Base-by-base conservation (phyloP, 1,140 invertebrate genomes). In the Mya arenaria region DNA sequence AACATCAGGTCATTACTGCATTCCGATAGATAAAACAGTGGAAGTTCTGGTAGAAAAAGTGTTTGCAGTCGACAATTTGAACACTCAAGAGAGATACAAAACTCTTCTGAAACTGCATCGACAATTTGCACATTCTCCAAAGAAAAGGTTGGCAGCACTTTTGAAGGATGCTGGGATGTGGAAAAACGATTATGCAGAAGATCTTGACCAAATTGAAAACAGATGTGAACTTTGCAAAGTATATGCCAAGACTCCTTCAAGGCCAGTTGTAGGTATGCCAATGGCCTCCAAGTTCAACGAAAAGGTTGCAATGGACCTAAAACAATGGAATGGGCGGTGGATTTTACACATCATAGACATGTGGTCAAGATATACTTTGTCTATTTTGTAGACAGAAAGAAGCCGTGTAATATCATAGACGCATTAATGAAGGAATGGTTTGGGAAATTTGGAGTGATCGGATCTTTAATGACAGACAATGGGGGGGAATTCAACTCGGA, bases 331-430 rank as follows among this genome's bases (percentile, higher is more conserved):
- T 62, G 72, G 72, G 32, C 30, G 13, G 15, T 84, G 72, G 72
- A 86, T 86, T 62, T 69, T 86, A 39, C 79, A 86, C 48, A 82
- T 86, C 72, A 86, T 78, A 75, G 85, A 86, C 63, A 86, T 82
- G 77, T 81, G 77, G 75, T 83, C 82, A 15, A 66, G 71, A 65
- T 84, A 82, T 68, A 84, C 82, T 41, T 32, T 82, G n/a, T 79
- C 73, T 5, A 66, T 82, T 78, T 79, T 58, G 41, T 78, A 34
- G 58, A 71, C 41, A 72, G 74, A 73, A 84, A 84, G 41, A 62
- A 60, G n/a, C 62, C 72, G 19, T 62, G 63, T 60, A 37, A 78
- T 83, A 65, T 83, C 30, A 83, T 77, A 77, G 78, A 84, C 23
- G 79, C 60, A 3, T 44, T 84, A 32, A 86, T 84, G 82, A 84